phyloP scores from a whole-genome alignment of 2,113 vertebrate genomes.

The Galeopterus variegatus region DNA sequence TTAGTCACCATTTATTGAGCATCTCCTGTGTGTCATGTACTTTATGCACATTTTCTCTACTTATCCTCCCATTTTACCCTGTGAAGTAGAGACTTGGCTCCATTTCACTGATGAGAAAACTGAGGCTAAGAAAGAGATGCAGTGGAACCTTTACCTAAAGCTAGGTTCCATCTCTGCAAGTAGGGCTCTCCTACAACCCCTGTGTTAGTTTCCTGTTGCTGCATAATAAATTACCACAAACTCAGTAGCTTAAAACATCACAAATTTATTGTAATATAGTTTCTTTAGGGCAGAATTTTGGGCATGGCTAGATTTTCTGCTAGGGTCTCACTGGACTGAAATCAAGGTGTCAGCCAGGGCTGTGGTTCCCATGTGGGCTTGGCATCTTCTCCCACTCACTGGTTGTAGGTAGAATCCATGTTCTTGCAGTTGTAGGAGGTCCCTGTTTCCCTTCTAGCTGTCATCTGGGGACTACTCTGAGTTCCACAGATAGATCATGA shows the following conservation, averaged over 20 bases:
- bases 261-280: neutral
- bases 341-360: neutral
- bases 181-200: neutral
- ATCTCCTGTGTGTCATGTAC: neutral
- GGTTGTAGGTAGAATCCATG: neutral
- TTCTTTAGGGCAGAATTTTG: neutral
- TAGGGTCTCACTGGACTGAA: neutral
- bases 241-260: neutral
- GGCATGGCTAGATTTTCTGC: neutral
- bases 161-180: neutral
- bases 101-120: neutral
- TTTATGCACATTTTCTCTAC: neutral
- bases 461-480: neutral
- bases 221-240: neutral
- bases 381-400: neutral
- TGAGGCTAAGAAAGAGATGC: neutral
- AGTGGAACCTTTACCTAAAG: neutral
- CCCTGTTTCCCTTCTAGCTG: neutral
- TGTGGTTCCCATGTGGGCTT: neutral
- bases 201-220: neutral
- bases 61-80: neutral
- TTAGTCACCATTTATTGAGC: neutral
- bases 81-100: neutral
- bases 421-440: neutral
- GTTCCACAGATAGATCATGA: neutral